Base-by-base conservation (phyloP, 2,113 vertebrate species). In the Dinomys branickii region DNA sequence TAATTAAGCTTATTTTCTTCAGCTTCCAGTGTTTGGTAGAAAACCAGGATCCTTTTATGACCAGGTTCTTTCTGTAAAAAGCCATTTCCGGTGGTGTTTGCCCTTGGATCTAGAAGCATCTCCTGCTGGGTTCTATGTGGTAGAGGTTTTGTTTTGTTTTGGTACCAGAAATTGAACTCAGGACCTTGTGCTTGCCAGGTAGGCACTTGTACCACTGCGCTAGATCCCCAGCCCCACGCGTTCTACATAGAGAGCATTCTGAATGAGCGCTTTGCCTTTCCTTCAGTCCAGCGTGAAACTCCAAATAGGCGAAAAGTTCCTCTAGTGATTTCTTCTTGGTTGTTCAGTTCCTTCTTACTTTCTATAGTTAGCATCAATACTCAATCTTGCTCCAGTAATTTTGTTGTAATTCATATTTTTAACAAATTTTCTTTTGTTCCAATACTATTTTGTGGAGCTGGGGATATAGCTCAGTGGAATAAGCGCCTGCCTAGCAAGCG, bases 351-450 rank as follows among this genome's bases (percentile, higher is more conserved):
- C 41, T 78, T 44, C 9, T 71, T 33, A 65, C 67, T 44, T 26
- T 65, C 56, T 85, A 4, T 20, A 73, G 11, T 78, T 61, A 67
- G 11, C 9, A 87, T 38, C 61, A n/a, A 63, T 2, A 85, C 69
- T 52, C 9, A 26, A 58, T 90, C 78, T 69, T 77, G 28, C 6
- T 56, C 52, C 35, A 88, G 63, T 50, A 47, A 2, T 35, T 89
- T 90, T 95, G 52, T 65, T 91, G 35, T 71, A 94, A 65, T 67
- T 91, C 41, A 73, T 17, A 58, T 38, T 84, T 90, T 63, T 54
- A 22, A 50, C 13, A 92, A 19, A 75, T 63, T 94, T 96, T 80
- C 35, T 61, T 78, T 85, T 38, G 10, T 93, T 90, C 19, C 30
- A 41, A 16, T 84, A 35, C 4, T 28, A 50, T 10, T 90, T 90